These are phyloP conservation scores for Mus caroli DNA, from an alignment of 2,797 vertebrate species.

Conservation along the genomic window DNA sequence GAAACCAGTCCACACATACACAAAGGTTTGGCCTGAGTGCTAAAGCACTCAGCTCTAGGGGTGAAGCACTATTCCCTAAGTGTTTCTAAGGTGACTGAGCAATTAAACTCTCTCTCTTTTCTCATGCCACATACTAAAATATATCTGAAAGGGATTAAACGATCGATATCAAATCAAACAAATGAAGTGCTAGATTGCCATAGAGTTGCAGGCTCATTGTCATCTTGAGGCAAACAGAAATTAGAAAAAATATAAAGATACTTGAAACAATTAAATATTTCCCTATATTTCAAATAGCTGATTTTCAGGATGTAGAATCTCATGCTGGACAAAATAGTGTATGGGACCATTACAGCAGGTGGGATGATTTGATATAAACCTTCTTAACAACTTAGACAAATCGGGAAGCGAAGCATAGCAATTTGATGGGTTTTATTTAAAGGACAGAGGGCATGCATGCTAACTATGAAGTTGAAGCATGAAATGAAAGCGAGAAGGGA, in stretches of 20 bases:
- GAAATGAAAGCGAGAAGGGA: not conserved
- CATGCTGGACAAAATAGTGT: not conserved
- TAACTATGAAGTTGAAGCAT: not conserved
- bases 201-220: not conserved
- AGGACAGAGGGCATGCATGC: not conserved
- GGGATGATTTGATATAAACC: not conserved
- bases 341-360: not conserved
- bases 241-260: not conserved
- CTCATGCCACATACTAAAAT: not conserved
- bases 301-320: not conserved
- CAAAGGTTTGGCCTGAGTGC: not conserved
- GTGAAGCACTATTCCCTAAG: not conserved
- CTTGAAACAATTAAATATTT: not conserved
- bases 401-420: not conserved
- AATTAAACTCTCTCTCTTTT: not conserved
- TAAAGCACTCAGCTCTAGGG: not conserved
- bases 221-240: not conserved
- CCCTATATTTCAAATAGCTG: not conserved
- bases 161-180: not conserved
- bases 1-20: not conserved
- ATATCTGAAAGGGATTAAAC: slow-evolving; percentile 6
- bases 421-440: not conserved
- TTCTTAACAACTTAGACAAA: not conserved
- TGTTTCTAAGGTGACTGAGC: not conserved
- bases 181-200: not conserved